Evolutionary conservation across 2,888 invertebrate genomes (phyloP).

Genomic region (Torymus tubicola): DNA sequence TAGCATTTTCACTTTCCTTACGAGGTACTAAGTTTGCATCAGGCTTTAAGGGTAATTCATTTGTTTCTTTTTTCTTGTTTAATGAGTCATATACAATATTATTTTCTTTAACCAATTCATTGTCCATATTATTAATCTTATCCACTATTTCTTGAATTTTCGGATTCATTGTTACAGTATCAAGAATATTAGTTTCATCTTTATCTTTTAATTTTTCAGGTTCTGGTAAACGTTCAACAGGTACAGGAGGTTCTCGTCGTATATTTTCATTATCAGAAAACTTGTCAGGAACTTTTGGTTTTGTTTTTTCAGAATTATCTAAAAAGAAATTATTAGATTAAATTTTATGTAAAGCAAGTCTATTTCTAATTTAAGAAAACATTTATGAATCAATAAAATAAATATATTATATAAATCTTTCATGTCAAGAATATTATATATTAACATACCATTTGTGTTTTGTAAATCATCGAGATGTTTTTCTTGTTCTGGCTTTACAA

Average conservation of each 20-base stretch:
- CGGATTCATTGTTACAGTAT: slow-evolving; percentile 66
- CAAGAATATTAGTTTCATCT: slow-evolving; percentile 77
- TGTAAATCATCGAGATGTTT: slow-evolving; percentile 51
- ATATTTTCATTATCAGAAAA: slow-evolving; percentile 61
- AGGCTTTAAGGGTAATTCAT: slow-evolving; percentile 20
- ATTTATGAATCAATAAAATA: too few relatives aligned
- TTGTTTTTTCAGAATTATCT: slow-evolving; percentile 61
- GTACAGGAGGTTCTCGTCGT: slow-evolving; percentile 73
- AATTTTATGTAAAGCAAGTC: slow-evolving; percentile 8
- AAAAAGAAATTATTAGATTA: slow-evolving; percentile 29
- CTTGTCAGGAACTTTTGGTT: slow-evolving; percentile 58
- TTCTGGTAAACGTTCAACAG: slow-evolving; percentile 70
- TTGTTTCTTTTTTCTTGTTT: slow-evolving; percentile 37
- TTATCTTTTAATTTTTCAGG: slow-evolving; percentile 64
- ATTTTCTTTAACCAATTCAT: slow-evolving; percentile 38
- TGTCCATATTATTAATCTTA: slow-evolving; percentile 51
- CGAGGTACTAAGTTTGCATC: slow-evolving; percentile 20
- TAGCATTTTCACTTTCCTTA: slow-evolving; percentile 32
- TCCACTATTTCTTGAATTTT: slow-evolving; percentile 46
- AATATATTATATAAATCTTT: neutral
- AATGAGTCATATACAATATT: slow-evolving; percentile 46
- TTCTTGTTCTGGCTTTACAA: slow-evolving; percentile 54
- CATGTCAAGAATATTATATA: neutral
- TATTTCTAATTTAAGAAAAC: neutral
- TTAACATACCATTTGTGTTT: slow-evolving; percentile 38